phyloP scores from a whole-genome alignment of 2,797 vertebrate species.

The Enteromius radiatus region DNA sequence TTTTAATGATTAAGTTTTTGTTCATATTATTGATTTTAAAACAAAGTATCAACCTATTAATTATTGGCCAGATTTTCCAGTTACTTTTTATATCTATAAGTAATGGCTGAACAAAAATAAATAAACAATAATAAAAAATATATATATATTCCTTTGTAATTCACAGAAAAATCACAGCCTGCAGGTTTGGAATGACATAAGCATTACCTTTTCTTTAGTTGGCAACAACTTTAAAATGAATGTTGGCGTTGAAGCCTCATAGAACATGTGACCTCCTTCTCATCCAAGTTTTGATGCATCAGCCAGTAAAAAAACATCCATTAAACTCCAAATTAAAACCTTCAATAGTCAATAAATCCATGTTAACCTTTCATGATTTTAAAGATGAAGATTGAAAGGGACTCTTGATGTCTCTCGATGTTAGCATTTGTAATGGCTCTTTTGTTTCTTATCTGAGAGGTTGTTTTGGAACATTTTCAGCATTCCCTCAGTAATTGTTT shows the following conservation, averaged over 20 bases:
- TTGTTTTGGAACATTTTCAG: constrained; percentile 43
- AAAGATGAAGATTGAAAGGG: constrained; percentile 9
- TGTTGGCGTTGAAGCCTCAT: background rate
- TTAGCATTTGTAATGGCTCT: constrained; percentile 24
- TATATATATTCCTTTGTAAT: constrained; percentile 3
- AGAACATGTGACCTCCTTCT: background rate
- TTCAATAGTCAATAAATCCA: constrained; percentile 5
- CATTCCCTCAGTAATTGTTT: constrained; percentile 30
- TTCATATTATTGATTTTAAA: background rate
- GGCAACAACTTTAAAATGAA: background rate
- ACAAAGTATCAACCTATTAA: background rate
- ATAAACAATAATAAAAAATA: too few relatives aligned
- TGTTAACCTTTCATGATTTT: constrained; percentile 14
- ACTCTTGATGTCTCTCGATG: constrained; percentile 15
- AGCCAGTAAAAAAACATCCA: constrained; percentile 13
- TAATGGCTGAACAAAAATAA: background rate
- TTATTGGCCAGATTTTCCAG: background rate
- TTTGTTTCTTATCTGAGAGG: constrained; percentile 35
- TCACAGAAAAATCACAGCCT: background rate
- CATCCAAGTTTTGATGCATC: background rate
- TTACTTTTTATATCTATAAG: background rate
- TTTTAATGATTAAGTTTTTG: too few relatives aligned
- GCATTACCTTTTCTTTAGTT: background rate
- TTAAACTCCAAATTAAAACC: constrained; percentile 8
- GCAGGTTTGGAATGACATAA: background rate